These are phyloP conservation scores for Eulacestoma nigropectus DNA, from an alignment of 2,113 vertebrate species.

Conservation along the genomic window DNA sequence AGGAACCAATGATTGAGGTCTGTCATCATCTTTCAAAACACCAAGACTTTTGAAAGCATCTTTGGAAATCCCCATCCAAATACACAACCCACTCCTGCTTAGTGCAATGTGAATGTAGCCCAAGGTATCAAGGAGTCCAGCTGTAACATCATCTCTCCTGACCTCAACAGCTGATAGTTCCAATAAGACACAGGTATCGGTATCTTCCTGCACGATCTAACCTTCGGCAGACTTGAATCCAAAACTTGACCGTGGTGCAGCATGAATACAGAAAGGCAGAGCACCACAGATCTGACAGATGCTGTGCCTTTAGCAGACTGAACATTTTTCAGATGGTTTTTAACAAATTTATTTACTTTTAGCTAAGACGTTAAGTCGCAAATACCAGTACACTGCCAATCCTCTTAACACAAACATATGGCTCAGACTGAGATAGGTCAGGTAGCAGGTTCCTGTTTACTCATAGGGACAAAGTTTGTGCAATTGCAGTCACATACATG, in stretches of 20 bases:
- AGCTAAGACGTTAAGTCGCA: neutral
- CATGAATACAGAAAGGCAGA: neutral
- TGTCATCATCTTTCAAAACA: neutral
- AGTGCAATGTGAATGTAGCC: neutral
- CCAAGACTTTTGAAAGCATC: neutral
- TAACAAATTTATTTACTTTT: neutral
- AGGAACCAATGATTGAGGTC: neutral
- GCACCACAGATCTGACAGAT: neutral
- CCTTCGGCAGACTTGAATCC: neutral
- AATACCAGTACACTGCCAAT: neutral
- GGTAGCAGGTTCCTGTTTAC: conserved; percentile 15
- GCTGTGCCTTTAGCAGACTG: neutral
- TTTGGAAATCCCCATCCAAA: neutral
- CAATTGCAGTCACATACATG: neutral
- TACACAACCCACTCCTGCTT: neutral
- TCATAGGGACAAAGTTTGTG: neutral
- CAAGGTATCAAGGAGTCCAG: neutral
- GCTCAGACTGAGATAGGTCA: neutral
- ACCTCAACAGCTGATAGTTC: neutral
- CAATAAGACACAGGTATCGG: neutral
- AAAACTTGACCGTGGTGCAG: neutral
- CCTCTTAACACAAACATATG: neutral
- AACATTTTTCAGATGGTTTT: neutral
- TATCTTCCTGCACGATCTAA: neutral
- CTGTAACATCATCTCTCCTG: neutral